These are phyloP conservation scores for Epizoanthus rinbou DNA, from an alignment of 92 coral and sea anemone species.

Conservation along the genomic window DNA sequence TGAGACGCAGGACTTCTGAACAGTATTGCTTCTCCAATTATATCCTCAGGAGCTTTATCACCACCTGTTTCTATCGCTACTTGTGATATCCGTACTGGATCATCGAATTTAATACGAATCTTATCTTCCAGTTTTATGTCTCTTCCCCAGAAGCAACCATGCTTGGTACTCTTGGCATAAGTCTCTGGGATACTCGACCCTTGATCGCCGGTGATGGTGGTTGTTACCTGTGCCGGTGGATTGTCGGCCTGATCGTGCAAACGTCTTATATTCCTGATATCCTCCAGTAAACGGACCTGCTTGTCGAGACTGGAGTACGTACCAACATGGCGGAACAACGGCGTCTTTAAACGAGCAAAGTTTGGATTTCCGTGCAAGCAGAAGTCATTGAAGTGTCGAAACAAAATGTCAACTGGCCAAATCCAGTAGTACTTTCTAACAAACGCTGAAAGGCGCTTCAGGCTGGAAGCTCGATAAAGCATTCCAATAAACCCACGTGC, in stretches of 20 bases:
- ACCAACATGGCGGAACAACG: constrained; percentile 76
- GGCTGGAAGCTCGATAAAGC: constrained; percentile 61
- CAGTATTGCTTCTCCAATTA: constrained; percentile 65
- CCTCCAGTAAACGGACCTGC: constrained; percentile 66
- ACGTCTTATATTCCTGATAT: constrained; percentile 37
- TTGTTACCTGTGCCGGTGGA: constrained; percentile 52
- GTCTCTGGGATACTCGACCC: constrained; percentile 42
- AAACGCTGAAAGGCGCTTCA: constrained; percentile 62
- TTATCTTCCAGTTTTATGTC: constrained; percentile 50
- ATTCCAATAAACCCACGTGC: constrained; percentile 82
- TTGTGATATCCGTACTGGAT: constrained; percentile 42
- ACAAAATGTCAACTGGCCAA: constrained; percentile 74
- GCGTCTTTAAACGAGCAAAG: constrained; percentile 62
- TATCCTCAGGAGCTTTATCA: constrained; percentile 63
- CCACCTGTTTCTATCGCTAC: constrained; percentile 72
- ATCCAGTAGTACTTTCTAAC: constrained; percentile 80
- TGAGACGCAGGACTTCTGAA: constrained; percentile 15
- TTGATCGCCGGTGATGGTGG: constrained; percentile 35
- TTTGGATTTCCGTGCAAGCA: constrained; percentile 70
- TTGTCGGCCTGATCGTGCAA: constrained; percentile 58
- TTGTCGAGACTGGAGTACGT: constrained; percentile 67
- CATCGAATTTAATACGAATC: constrained; percentile 49
- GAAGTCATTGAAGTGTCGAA: constrained; percentile 77
- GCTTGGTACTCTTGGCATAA: constrained; percentile 45
- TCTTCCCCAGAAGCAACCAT: constrained; percentile 72